Evolutionary conservation across 1,140 invertebrate genomes (phyloP), one percentile per base, ranked within the genome.

Genomic region (Tetranychus cinnabarinus): DNA sequence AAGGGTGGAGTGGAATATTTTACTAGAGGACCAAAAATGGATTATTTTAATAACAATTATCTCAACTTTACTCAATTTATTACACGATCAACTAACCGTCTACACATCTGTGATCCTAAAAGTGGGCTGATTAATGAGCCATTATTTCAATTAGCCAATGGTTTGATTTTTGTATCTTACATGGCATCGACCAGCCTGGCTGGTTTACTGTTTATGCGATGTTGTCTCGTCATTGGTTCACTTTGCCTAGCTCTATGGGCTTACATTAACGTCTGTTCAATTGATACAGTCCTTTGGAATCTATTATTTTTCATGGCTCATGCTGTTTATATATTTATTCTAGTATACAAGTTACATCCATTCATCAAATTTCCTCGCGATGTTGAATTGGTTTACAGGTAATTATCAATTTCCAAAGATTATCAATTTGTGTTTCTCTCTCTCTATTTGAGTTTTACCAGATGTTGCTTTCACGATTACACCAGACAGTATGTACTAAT

Each of bases 241-340:
- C 77, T 82, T 52, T 83, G 86, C 73, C 79, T 83, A 62, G 78
- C 80, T 42, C 72, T 86, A 59, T 89, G 86, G 83, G 83, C 83
- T 35, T 88, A 83, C 79, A n/a, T 56, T 36, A 80, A 88, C 52
- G 78, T 85, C 66, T 89, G 86, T 72, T 84, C 84, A 68, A 76
- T 85, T 64, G 86, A 89, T 69, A 82, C 84, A 63, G 82, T 86
- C 66, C 74, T 88, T 56, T 90, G 87, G 87, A 88, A 88, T 69
- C 78, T 80, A 67, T 78, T 81, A 47, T 88, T 88, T 73, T 78
- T 87, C 67, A 73, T 79, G 65, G 82, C 89, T 69, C 89, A 89
- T 75, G 79, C 84, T 65, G 73, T 87, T 66, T 85, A 89, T 73
- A 79, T 86, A 62, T 77, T 82, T 66, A 77, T 83, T 65, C 79